Evolutionary conservation across 2,888 invertebrate genomes (phyloP).

Genomic region (Coleophora deauratella): DNA sequence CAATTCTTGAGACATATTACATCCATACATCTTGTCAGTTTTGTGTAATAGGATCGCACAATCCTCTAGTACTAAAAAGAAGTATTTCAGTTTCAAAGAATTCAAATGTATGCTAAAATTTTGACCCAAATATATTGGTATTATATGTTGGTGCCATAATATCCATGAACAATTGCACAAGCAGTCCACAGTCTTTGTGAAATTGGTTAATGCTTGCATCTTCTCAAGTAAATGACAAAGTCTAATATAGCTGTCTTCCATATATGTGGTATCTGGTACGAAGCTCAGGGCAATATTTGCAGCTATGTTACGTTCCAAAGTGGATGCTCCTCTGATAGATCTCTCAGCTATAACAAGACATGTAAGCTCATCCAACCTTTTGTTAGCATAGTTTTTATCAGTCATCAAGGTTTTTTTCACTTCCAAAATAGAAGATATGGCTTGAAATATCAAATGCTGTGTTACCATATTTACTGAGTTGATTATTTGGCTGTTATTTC

Average conservation of each 20-base stretch:
- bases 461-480: conserved; percentile 83
- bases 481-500: conserved; percentile 80
- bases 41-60: conserved; percentile 46
- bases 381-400: conserved; percentile 78
- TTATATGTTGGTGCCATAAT: conserved; percentile 85
- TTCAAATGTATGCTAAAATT: conserved; percentile 79
- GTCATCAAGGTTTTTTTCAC: conserved; percentile 80
- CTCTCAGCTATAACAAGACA: conserved; percentile 83
- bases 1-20: conserved; percentile 43
- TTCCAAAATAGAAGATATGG: conserved; percentile 77
- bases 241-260: conserved; percentile 77
- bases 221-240: conserved; percentile 77
- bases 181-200: conserved; percentile 71
- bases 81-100: conserved; percentile 73
- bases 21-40: conserved; percentile 42
- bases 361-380: conserved; percentile 80
- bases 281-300: conserved; percentile 80
- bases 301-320: conserved; percentile 77
- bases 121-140: conserved; percentile 84
- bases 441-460: conserved; percentile 86
- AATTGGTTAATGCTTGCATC: conserved; percentile 76
- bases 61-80: conserved; percentile 61
- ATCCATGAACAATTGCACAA: conserved; percentile 85
- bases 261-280: conserved; percentile 74
- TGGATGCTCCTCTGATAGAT: conserved; percentile 77